These are phyloP conservation scores for Hippocampus mohnikei DNA, from an alignment of 2,113 vertebrate species.

Conservation along the genomic window DNA sequence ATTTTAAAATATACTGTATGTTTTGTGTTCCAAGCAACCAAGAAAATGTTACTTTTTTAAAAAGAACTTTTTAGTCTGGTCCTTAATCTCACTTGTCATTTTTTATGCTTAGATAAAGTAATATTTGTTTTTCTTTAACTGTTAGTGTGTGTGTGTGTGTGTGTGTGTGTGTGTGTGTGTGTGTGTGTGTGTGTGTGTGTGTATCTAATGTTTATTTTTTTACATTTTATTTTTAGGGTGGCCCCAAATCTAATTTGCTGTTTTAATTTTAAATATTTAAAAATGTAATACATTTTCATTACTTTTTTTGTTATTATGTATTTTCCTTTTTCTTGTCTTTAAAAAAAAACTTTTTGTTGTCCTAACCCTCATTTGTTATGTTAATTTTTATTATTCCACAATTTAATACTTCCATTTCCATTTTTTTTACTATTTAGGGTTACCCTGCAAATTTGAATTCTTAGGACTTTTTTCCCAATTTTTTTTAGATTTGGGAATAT, in stretches of 20 bases:
- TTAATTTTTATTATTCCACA: neutral
- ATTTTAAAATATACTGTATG: neutral
- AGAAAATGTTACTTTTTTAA: neutral
- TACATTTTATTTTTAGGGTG: no score
- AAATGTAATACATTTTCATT: no score
- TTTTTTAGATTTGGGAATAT: neutral
- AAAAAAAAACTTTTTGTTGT: no score
- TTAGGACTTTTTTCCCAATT: neutral
- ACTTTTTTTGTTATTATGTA: no score
- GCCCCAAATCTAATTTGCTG: no score
- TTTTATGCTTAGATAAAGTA: neutral
- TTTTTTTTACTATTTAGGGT: neutral
- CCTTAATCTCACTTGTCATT: neutral
- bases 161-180: no score
- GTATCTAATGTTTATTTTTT: no score
- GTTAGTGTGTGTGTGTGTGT: no score
- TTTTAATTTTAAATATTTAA: no score
- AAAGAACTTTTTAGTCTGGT: neutral
- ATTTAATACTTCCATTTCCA: neutral
- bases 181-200: no score
- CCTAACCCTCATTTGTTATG: neutral
- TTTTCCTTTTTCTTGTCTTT: no score
- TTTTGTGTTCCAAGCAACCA: neutral
- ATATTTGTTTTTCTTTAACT: constrained; percentile 29
- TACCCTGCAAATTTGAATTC: neutral